Percentiles rank a stretch among this genome's conserved stretches.
phyloP scores from a whole-genome alignment of 2,113 vertebrate species.

The Boulengerochromis microlepis region DNA sequence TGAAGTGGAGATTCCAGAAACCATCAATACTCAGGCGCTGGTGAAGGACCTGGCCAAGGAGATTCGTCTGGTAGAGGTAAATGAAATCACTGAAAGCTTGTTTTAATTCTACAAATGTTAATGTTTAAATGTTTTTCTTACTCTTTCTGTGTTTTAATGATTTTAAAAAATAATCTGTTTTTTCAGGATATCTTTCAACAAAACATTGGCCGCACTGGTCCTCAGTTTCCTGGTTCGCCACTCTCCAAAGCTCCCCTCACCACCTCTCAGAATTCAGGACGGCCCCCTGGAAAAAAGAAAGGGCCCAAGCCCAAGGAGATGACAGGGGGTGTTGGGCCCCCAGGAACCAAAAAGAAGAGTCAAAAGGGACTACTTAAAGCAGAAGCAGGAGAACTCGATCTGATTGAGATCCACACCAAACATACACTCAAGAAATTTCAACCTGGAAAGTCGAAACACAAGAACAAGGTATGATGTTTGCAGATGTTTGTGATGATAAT shows the following conservation, averaged over 20 bases:
- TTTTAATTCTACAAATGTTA: not conserved
- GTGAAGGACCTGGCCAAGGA: conserved; percentile 91
- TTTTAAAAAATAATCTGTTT: not conserved
- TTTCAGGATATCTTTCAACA: conserved; percentile 86
- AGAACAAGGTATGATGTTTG: conserved; percentile 73
- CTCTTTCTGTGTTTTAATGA: not conserved
- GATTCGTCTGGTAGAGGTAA: conserved; percentile 87
- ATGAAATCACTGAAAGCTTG: not conserved
- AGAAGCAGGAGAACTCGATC: conserved; percentile 77
- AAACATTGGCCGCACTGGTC: conserved; percentile 80
- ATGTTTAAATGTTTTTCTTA: not conserved
- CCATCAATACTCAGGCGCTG: conserved; percentile 80
- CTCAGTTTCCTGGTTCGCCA: conserved; percentile 74
- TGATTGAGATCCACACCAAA: conserved; percentile 82
- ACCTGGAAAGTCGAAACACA: conserved; percentile 74
- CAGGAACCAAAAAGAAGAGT: conserved; percentile 76
- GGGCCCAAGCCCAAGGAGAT: conserved; percentile 76
- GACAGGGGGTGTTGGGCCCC: conserved; percentile 35
- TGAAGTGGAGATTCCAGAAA: conserved; percentile 87
- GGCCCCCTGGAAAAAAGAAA: conserved; percentile 80
- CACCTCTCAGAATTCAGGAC: conserved; percentile 70
- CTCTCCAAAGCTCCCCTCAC: conserved; percentile 71
- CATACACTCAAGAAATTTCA: conserved; percentile 80
- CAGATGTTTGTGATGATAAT: not conserved
- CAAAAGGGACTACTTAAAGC: conserved; percentile 71